phyloP scores from a whole-genome alignment of 2,797 vertebrate genomes.

The Pseudochromis fuscus region DNA sequence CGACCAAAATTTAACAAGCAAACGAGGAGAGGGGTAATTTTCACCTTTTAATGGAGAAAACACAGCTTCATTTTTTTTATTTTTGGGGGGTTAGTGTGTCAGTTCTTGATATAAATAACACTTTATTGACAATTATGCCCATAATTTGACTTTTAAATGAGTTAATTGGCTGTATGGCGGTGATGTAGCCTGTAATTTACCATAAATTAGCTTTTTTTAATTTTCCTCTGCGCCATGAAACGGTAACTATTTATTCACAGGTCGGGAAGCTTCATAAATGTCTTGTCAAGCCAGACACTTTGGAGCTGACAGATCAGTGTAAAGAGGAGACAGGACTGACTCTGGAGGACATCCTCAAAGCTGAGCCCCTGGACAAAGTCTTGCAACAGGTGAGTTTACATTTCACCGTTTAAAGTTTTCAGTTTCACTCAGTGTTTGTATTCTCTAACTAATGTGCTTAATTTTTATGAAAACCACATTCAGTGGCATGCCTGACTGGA shows the following conservation, averaged over 20 bases:
- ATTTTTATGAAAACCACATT: not conserved
- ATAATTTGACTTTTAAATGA: slow-evolving; percentile 45
- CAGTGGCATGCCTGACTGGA: slow-evolving; percentile 34
- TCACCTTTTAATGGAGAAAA: slow-evolving; percentile 46
- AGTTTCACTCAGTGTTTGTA: too few relatives aligned
- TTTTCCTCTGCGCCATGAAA: slow-evolving; percentile 68
- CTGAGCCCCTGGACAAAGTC: slow-evolving; percentile 92
- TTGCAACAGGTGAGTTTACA: slow-evolving; percentile 93
- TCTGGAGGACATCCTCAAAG: slow-evolving; percentile 88
- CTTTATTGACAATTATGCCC: slow-evolving; percentile 76
- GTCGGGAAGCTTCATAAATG: slow-evolving; percentile 93
- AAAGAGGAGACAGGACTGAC: slow-evolving; percentile 91
- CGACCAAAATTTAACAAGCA: slow-evolving; percentile 15
- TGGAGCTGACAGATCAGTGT: slow-evolving; percentile 92
- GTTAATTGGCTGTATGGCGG: slow-evolving; percentile 57
- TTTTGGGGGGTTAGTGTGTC: slow-evolving; percentile 82
- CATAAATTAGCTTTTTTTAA: not conserved
- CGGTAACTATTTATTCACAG: slow-evolving; percentile 82
- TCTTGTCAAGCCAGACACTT: slow-evolving; percentile 91
- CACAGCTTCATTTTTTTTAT: slow-evolving; percentile 82
- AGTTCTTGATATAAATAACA: slow-evolving; percentile 65
- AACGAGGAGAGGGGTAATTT: slow-evolving; percentile 18
- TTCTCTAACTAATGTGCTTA: too few relatives aligned
- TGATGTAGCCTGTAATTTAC: not conserved
- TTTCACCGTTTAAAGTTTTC: too few relatives aligned